Evolutionary conservation across 2,797 vertebrate genomes (phyloP).

Genomic region (Capromys pilorides): DNA sequence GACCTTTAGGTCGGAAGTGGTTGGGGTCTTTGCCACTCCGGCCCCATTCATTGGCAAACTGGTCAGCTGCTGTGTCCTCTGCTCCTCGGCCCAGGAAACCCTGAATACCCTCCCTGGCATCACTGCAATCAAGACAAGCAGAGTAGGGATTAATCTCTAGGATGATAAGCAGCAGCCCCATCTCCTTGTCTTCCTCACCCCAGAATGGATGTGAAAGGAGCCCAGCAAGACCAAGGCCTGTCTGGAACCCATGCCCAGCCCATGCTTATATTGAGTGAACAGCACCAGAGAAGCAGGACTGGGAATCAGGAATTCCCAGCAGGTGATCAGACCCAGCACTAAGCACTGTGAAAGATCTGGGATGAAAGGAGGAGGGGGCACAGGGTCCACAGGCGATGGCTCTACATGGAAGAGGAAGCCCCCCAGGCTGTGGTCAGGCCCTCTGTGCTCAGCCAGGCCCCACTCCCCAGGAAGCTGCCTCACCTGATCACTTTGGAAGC

Average conservation of each 20-base stretch:
- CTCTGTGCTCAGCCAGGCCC: too few species aligned
- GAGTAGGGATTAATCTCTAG: neutral
- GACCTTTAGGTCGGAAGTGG: constrained; percentile 75
- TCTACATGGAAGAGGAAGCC: neutral
- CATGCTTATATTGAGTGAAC: too few species aligned
- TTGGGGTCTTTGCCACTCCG: constrained; percentile 82
- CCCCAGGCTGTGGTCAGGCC: too few species aligned
- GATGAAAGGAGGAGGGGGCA: neutral
- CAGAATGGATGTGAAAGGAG: neutral
- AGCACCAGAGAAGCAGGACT: too few species aligned
- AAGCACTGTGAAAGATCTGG: neutral
- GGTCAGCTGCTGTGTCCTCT: constrained; percentile 79
- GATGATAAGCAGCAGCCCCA: neutral
- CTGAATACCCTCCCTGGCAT: constrained; percentile 79
- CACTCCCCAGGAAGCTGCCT: too few species aligned
- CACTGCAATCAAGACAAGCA: constrained; percentile 68
- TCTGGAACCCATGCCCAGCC: neutral
- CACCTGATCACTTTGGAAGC: too few species aligned
- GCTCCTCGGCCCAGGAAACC: neutral
- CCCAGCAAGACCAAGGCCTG: neutral
- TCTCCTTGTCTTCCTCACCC: fast-evolving
- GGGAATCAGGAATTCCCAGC: too few species aligned
- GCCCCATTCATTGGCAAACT: constrained; percentile 83
- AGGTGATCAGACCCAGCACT: too few species aligned
- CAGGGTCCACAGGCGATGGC: neutral